phyloP scores from a whole-genome alignment of 2,113 vertebrate species.

The Bos javanicus region DNA sequence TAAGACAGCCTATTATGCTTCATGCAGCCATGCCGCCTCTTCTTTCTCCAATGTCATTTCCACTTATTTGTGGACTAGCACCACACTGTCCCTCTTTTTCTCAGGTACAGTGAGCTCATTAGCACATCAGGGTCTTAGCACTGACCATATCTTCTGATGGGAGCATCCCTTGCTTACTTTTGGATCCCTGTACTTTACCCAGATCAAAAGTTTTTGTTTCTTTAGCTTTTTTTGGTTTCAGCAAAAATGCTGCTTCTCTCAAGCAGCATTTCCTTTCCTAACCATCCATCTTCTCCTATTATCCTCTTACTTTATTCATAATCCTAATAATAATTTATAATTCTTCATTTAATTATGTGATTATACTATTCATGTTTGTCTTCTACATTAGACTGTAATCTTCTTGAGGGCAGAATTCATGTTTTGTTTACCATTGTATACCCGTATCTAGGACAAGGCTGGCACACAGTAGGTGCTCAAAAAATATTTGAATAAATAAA shows the following conservation, averaged over 20 bases:
- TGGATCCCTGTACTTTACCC: background rate
- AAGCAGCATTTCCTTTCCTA: background rate
- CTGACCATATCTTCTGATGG: background rate
- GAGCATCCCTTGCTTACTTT: background rate
- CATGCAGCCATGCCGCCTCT: rapidly evolving
- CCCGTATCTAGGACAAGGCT: background rate
- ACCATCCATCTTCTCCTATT: background rate
- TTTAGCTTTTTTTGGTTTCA: background rate
- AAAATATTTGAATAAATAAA: background rate
- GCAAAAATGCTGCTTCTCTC: background rate
- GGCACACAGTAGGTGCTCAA: background rate
- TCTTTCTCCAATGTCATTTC: background rate
- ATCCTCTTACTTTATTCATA: background rate
- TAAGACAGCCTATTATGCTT: background rate
- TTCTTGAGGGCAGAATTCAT: background rate
- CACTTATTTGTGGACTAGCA: background rate
- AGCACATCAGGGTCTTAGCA: background rate
- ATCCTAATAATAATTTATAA: background rate
- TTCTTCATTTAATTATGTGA: background rate
- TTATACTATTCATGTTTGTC: background rate
- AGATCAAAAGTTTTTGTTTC: background rate
- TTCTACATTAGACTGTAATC: background rate
- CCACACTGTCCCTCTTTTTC: background rate
- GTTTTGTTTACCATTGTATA: background rate
- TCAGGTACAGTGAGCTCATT: background rate